These are phyloP conservation scores for Pimpla rufipes DNA, from an alignment of 2,888 invertebrate species.

Conservation along the genomic window DNA sequence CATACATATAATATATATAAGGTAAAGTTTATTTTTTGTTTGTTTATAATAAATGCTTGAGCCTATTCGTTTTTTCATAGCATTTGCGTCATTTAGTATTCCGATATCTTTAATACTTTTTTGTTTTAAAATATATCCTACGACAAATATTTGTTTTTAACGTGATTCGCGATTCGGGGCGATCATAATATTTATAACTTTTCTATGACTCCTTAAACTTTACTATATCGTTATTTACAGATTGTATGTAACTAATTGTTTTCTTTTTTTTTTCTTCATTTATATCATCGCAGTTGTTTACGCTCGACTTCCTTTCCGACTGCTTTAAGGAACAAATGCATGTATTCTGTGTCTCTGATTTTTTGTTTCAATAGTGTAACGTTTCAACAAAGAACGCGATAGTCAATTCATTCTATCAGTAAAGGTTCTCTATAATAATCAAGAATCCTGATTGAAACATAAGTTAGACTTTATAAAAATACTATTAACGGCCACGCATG, in stretches of 20 bases:
- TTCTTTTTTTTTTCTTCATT: constrained; percentile 14
- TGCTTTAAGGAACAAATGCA: constrained; percentile 69
- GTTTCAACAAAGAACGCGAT: constrained; percentile 54
- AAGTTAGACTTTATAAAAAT: constrained; percentile 83
- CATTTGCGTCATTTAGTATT: constrained; percentile 60
- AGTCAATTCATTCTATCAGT: constrained; percentile 56
- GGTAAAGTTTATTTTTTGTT: constrained; percentile 47
- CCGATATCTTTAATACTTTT: constrained; percentile 70
- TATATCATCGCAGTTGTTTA: constrained; percentile 64
- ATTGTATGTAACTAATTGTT: constrained; percentile 67
- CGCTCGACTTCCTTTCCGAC: constrained; percentile 57
- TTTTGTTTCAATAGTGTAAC: constrained; percentile 52
- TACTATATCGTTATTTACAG: constrained; percentile 70
- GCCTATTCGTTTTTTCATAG: constrained; percentile 69
- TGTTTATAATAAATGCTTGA: constrained; percentile 71
- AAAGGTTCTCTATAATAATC: constrained; percentile 64
- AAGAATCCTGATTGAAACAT: constrained; percentile 74
- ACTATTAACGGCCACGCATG: constrained; percentile 78
- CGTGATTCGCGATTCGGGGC: constrained; percentile 70
- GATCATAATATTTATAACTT: constrained; percentile 67
- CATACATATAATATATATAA: constrained; percentile 59
- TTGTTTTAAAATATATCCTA: constrained; percentile 79
- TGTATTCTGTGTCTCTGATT: constrained; percentile 61
- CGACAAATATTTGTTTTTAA: constrained; percentile 76
- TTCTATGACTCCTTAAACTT: constrained; percentile 68